These are phyloP conservation scores for Holotrichia oblita DNA, from an alignment of 1,140 invertebrate species.

Conservation along the genomic window DNA sequence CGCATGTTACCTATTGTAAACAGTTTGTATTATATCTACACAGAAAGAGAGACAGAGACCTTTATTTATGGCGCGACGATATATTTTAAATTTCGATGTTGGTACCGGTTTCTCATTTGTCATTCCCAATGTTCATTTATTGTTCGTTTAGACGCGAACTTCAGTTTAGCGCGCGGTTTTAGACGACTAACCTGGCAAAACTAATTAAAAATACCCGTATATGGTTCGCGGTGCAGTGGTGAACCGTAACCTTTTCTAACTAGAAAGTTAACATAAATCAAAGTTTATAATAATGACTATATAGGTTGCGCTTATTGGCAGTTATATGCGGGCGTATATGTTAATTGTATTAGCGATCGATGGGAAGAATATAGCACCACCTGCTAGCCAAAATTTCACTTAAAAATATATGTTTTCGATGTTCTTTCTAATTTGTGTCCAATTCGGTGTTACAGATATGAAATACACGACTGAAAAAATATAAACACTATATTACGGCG, in stretches of 20 bases:
- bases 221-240: neutral
- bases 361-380: too few relatives aligned
- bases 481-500: too few relatives aligned
- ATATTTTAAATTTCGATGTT: conserved; percentile 2
- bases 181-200: neutral
- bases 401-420: too few relatives aligned
- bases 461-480: too few relatives aligned
- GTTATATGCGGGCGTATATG: too few relatives aligned
- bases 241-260: neutral
- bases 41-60: neutral
- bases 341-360: too few relatives aligned
- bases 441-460: too few relatives aligned
- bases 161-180: neutral
- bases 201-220: conserved; percentile 9
- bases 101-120: conserved; percentile 5
- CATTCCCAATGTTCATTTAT: conserved; percentile 8
- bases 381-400: too few relatives aligned
- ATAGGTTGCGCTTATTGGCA: neutral
- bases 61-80: neutral
- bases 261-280: conserved; percentile 9
- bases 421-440: too few relatives aligned
- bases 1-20: conserved; percentile 6
- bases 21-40: neutral
- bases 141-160: conserved; percentile 15
- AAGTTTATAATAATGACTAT: neutral